Base-by-base conservation (phyloP, 2,888 invertebrate genomes). In the Poecilobothrus nobilitatus region DNA sequence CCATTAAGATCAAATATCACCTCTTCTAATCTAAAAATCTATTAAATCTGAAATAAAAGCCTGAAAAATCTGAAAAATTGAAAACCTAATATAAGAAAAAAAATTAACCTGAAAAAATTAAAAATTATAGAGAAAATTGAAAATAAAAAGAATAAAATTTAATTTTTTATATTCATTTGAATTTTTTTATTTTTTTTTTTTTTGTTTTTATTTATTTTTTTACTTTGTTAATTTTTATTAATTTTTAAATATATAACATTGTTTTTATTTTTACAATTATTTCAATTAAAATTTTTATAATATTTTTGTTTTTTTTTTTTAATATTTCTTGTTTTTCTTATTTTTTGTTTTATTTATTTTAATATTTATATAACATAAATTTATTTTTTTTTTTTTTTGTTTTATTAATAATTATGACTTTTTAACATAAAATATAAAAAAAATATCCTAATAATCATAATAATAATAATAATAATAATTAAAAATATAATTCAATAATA, bases 351-450 rank as follows among this genome's bases (percentile, higher is more conserved):
- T 5, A 27, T 27, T 27, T 27, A 27, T 27, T 27, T 27, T 27
- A 27, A 27, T 41, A 41, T 41, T 41, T 41, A 41, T 41, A 41
- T 41, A 41, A 41, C 41, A 41, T 41, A 41, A 41, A 41, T 41
- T 41, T 41, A 5, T 18, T 53, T 18, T 18, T 18, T 53, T 53
- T 53, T 18, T 3, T 18, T 3, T 53, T 18, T 3, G 18, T 53
- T 53, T 53, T 53, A 18, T 53, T 53, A 53, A 53, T 53, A 53
- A 53, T 53, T 53, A 53, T 53, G 53, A 53, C 53, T 53, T 53
- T 53, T 53, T 53, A 53, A 53, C 53, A 53, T 53, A 53, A 53
- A 53, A 53, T 53, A 53, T 53, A 53, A 53, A 53, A 53, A 53
- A 37, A 53, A 53, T 3, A 18, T 53, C 37, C 37, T 37, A 37